phyloP scores from a whole-genome alignment of 2,888 invertebrate species.

The Leptopilina syphax region DNA sequence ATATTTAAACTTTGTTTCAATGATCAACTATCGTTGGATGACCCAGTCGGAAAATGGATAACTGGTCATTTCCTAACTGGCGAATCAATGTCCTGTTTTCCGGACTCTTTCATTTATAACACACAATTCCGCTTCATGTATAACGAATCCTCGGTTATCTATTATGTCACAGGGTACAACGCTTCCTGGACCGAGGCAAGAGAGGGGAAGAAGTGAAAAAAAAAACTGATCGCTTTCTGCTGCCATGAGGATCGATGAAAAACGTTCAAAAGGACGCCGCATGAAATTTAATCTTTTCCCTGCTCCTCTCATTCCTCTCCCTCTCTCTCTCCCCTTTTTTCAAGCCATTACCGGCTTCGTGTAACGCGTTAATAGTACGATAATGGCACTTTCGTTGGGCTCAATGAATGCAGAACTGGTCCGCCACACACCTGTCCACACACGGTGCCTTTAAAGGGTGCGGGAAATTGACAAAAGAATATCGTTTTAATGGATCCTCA shows the following conservation, averaged over 20 bases:
- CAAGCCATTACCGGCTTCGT: slow-evolving; percentile 24
- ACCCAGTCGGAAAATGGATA: no score
- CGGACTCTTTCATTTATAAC: slow-evolving; percentile 29
- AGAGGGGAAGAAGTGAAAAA: not conserved
- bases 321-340: not conserved
- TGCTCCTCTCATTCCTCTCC: not conserved
- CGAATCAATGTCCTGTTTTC: slow-evolving; percentile 13
- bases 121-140: slow-evolving; percentile 12
- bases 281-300: slow-evolving; percentile 37
- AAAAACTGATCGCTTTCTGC: slow-evolving; percentile 14
- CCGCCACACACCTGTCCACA: not conserved
- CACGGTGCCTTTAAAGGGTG: not conserved
- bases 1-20: no score
- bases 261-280: slow-evolving; percentile 36
- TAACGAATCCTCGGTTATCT: slow-evolving; percentile 10
- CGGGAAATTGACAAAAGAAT: not conserved
- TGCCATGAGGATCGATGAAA: slow-evolving; percentile 17
- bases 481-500: not conserved
- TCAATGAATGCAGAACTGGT: not conserved
- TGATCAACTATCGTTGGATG: no score
- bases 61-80: no score
- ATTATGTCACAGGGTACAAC: slow-evolving; percentile 23
- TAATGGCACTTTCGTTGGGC: slow-evolving; percentile 31
- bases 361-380: slow-evolving; percentile 35
- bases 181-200: not conserved